A percentile compares a stretch with the other conserved stretches of the same genome.
phyloP scores from a whole-genome alignment of 2,113 vertebrate species.

The Alligator mississippiensis region DNA sequence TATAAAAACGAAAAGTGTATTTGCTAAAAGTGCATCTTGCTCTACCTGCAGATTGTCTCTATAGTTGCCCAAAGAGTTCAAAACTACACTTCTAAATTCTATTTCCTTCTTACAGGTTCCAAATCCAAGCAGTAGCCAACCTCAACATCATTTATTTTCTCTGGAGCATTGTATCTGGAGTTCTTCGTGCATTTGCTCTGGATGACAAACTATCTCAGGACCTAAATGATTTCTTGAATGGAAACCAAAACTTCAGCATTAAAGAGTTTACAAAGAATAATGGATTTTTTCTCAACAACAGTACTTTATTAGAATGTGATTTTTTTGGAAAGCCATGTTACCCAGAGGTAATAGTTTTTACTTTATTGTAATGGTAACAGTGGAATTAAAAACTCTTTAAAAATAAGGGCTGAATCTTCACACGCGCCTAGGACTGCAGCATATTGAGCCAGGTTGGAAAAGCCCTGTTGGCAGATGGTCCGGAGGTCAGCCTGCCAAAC shows the following conservation, averaged over 20 bases:
- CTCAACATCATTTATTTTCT: conserved; percentile 75
- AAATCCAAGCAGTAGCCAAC: conserved; percentile 75
- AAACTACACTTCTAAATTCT: background rate
- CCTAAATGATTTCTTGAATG: conserved; percentile 69
- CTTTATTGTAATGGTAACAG: conserved; percentile 18
- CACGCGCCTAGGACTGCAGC: too few species aligned
- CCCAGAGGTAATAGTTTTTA: conserved; percentile 73
- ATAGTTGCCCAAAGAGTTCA: background rate
- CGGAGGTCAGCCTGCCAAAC: too few species aligned
- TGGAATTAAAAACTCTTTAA: background rate
- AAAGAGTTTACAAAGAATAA: conserved; percentile 79
- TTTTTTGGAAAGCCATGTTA: conserved; percentile 81
- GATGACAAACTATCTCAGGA: conserved; percentile 44
- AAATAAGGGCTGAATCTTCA: too few species aligned
- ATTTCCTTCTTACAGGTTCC: conserved; percentile 74
- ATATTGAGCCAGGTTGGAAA: too few species aligned
- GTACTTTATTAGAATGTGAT: conserved; percentile 77
- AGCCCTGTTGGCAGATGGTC: too few species aligned
- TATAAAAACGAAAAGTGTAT: background rate
- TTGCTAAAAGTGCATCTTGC: too few species aligned
- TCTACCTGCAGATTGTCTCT: background rate
- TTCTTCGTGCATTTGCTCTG: conserved; percentile 32
- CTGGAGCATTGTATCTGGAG: conserved; percentile 76
- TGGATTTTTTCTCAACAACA: conserved; percentile 79
- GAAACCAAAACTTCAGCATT: conserved; percentile 81